Conservation (phyloP, 2,888 invertebrate species). For the Parnassius glacialis region DNA sequence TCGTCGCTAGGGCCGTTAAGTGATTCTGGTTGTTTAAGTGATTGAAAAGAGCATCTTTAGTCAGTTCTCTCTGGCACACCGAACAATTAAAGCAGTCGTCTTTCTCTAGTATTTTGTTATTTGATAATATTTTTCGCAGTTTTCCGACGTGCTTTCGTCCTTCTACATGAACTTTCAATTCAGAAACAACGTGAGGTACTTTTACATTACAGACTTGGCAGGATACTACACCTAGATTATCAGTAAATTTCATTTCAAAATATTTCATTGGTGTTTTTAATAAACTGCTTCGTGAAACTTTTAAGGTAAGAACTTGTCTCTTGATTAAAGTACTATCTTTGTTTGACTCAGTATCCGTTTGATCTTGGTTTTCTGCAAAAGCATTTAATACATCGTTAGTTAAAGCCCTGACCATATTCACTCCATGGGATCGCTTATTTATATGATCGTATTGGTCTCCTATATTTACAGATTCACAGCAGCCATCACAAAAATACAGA, state of each 20-base stretch:
- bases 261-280: not conserved
- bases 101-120: too few relatives aligned
- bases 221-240: not conserved
- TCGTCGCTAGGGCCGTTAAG: not conserved
- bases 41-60: too few relatives aligned
- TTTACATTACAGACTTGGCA: constrained; percentile 16
- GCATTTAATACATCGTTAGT: not conserved
- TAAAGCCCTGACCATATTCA: not conserved
- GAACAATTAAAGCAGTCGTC: too few relatives aligned
- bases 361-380: not conserved
- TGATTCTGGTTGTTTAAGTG: not conserved
- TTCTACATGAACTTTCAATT: not conserved
- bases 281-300: not conserved
- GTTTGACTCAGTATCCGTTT: not conserved
- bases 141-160: too few relatives aligned
- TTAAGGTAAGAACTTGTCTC: not conserved
- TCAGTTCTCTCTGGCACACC: too few relatives aligned
- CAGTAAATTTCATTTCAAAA: not conserved
- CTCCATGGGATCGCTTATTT: not conserved
- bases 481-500: constrained; percentile 3
- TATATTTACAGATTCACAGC: not conserved
- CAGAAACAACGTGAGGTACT: constrained; percentile 6
- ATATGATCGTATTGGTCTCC: too few relatives aligned
- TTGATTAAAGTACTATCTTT: not conserved
- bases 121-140: too few relatives aligned